Conservation (phyloP, 2,888 invertebrate species). For the Eupithecia tripunctaria region DNA sequence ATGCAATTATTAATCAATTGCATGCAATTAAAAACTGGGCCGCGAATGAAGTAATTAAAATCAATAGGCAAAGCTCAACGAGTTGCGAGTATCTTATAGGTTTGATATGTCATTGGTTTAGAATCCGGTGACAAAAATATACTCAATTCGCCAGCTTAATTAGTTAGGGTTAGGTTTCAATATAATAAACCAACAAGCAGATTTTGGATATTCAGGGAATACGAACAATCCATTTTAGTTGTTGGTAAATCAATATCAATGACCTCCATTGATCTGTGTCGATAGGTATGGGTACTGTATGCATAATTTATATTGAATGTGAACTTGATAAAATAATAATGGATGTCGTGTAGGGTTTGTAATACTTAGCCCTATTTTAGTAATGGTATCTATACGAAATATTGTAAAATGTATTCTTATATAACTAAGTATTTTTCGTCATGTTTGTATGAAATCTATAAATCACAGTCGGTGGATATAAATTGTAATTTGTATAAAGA, state of each 20-base stretch:
- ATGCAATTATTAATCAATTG: too few species aligned
- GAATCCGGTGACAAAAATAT: neutral
- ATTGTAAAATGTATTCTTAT: neutral
- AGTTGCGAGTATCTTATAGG: neutral
- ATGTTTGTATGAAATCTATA: neutral
- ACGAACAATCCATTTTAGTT: neutral
- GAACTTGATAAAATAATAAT: neutral
- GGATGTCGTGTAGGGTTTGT: neutral
- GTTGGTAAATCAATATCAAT: neutral
- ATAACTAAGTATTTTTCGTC: neutral
- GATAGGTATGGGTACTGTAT: neutral
- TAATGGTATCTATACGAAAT: neutral
- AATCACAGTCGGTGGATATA: neutral
- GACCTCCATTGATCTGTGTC: neutral
- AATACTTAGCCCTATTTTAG: constrained; percentile 1
- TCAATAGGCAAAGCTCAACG: neutral
- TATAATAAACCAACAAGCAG: neutral
- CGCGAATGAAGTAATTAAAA: neutral
- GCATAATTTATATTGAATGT: constrained; percentile 6
- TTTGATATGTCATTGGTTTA: neutral
- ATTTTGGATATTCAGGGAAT: neutral
- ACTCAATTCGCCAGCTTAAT: neutral
- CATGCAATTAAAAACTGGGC: neutral
- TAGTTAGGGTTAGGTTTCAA: neutral
- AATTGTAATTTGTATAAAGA: neutral